Evolutionary conservation across 2,888 invertebrate species (phyloP).

Genomic region (Cephalotes varians): DNA sequence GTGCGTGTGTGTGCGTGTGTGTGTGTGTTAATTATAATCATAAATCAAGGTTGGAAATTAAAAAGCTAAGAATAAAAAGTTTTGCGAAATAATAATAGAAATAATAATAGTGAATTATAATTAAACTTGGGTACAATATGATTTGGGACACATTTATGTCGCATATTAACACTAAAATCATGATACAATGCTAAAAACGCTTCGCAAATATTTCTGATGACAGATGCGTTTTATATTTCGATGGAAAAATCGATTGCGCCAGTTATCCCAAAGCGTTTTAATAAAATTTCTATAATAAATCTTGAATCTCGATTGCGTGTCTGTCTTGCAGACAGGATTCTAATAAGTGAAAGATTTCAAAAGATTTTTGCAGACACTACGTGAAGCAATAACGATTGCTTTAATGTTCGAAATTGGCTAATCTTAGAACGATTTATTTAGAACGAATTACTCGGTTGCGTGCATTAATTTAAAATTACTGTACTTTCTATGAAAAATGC

Average conservation of each 20-base stretch:
- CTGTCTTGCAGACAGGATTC: background rate
- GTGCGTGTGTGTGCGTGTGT: too few species aligned
- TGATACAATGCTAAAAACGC: background rate
- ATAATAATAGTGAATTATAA: background rate
- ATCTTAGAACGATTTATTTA: background rate
- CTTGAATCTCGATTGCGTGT: background rate
- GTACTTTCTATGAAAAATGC: background rate
- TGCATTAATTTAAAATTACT: background rate
- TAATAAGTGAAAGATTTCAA: conserved; percentile 1
- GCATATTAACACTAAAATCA: background rate
- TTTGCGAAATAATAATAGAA: background rate
- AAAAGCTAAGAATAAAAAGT: background rate
- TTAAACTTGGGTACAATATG: background rate
- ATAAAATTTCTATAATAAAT: too few species aligned
- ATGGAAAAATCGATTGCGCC: background rate
- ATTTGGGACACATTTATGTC: background rate
- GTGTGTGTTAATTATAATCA: background rate
- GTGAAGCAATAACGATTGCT: background rate
- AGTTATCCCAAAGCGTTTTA: background rate
- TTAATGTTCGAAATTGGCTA: background rate
- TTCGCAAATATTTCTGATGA: background rate
- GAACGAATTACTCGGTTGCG: background rate
- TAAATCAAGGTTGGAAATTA: background rate
- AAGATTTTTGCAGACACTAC: conserved; percentile 2
- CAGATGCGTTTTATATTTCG: background rate